Conservation (phyloP, 2,797 vertebrate species). For the Graptemys geographica region DNA sequence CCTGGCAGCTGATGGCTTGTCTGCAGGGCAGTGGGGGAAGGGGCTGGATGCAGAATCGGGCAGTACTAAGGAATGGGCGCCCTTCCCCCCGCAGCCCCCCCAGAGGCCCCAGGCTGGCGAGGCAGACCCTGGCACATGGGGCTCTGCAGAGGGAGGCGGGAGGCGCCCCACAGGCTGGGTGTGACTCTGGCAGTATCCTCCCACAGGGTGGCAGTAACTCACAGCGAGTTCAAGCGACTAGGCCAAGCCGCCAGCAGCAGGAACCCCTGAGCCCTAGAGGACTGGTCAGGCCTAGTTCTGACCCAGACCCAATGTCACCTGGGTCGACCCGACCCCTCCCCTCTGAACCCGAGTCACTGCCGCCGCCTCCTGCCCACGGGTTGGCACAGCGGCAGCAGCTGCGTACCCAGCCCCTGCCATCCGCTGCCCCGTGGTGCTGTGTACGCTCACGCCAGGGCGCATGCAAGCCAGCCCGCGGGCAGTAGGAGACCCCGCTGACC, state of each 20-base stretch:
- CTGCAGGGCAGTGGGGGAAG: not conserved
- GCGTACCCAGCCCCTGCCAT: too few relatives aligned
- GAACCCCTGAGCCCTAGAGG: too few relatives aligned
- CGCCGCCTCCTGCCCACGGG: not conserved
- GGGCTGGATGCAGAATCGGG: not conserved
- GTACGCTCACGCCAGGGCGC: too few relatives aligned
- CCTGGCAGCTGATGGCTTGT: not conserved
- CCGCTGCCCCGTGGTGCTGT: too few relatives aligned
- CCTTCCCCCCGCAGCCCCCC: too few relatives aligned
- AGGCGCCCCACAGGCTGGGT: not conserved
- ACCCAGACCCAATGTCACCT: not conserved
- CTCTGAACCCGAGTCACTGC: too few relatives aligned
- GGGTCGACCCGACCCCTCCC: too few relatives aligned
- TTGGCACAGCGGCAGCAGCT: too few relatives aligned
- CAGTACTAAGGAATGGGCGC: too few relatives aligned
- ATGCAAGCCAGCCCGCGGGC: not conserved
- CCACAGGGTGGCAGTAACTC: not conserved
- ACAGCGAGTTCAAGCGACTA: not conserved
- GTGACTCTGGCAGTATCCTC: not conserved
- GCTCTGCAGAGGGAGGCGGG: too few relatives aligned
- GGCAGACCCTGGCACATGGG: not conserved
- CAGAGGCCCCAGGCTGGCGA: not conserved
- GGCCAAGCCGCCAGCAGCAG: too few relatives aligned
- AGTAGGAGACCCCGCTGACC: not conserved
- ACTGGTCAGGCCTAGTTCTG: too few relatives aligned